A percentile compares a stretch with the other conserved stretches of the same genome.
Conservation (phyloP, 2,888 invertebrate species). For the Pocota personata region DNA sequence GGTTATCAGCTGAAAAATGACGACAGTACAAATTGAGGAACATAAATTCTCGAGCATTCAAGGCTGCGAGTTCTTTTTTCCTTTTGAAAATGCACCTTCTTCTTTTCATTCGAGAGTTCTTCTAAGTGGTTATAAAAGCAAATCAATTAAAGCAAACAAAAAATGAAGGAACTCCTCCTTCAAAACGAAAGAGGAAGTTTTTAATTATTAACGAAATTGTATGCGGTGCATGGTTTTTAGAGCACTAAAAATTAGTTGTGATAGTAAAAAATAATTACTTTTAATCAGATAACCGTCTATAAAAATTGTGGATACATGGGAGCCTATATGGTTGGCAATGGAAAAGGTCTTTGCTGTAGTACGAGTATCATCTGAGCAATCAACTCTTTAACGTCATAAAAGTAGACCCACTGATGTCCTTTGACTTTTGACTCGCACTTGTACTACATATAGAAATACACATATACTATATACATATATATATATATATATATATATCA, state of each 20-base stretch:
- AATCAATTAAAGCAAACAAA: neutral
- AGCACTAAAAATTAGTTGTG: neutral
- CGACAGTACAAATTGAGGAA: slow-evolving; percentile 43
- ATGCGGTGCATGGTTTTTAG: neutral
- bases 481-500: too few relatives aligned
- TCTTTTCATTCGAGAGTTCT: neutral
- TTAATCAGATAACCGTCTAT: too few relatives aligned
- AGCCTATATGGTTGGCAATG: too few relatives aligned
- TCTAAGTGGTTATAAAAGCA: slow-evolving; percentile 24
- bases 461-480: too few relatives aligned
- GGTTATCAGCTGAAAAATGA: slow-evolving; percentile 40
- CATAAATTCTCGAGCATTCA: slow-evolving; percentile 31
- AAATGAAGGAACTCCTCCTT: neutral
- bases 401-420: too few relatives aligned
- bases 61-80: neutral
- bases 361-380: too few relatives aligned
- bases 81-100: neutral
- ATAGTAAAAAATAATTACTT: neutral
- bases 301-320: too few relatives aligned
- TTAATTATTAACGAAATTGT: neutral
- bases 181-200: neutral
- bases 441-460: too few relatives aligned
- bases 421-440: too few relatives aligned
- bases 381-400: too few relatives aligned
- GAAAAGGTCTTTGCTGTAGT: too few relatives aligned